phyloP scores from a whole-genome alignment of 1,140 invertebrate genomes.

The Wiebesia pumilae region DNA sequence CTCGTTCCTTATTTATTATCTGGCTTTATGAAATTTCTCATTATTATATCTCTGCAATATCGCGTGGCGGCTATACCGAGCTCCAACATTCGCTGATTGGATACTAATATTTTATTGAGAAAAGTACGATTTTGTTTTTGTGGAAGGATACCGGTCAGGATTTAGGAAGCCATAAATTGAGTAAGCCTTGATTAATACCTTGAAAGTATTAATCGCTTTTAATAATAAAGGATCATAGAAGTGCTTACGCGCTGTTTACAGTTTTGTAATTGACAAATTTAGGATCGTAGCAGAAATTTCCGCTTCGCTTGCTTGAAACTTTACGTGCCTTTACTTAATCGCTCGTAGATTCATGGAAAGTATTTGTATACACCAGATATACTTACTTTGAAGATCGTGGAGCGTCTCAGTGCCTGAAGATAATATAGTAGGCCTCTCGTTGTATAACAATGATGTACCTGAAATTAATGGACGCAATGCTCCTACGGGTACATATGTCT shows the following conservation, averaged over 20 bases:
- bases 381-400: neutral
- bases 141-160: neutral
- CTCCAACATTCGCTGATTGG: neutral
- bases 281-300: neutral
- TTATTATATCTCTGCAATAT: neutral
- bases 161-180: neutral
- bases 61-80: neutral
- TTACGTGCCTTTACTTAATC: slow-evolving; percentile 11
- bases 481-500: too few species aligned
- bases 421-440: slow-evolving; percentile 14
- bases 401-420: neutral
- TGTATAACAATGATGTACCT: neutral
- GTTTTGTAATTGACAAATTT: neutral
- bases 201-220: neutral
- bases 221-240: neutral
- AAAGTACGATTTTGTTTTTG: neutral
- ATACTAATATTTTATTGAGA: neutral
- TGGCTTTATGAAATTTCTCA: neutral
- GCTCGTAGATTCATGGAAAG: slow-evolving; percentile 20
- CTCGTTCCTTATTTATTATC: neutral
- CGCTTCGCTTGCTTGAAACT: neutral
- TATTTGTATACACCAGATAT: slow-evolving; percentile 2
- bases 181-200: too few species aligned
- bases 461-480: neutral
- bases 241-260: neutral